Base-by-base conservation (phyloP, 2,888 invertebrate genomes). In the Pachydiplax longipennis region DNA sequence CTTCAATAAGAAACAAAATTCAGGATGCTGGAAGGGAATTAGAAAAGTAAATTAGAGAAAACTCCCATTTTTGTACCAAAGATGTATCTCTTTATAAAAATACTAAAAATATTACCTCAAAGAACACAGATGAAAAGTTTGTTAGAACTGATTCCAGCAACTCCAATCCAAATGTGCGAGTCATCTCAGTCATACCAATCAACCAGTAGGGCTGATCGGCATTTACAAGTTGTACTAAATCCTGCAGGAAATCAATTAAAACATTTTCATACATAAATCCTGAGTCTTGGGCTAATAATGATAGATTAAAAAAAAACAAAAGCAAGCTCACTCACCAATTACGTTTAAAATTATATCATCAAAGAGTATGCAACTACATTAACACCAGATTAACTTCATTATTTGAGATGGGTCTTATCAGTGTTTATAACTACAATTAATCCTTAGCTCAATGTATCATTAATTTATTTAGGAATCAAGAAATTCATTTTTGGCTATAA, bases 141-240 rank as follows among this genome's bases (percentile, higher is more conserved):
- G 97, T 97, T 82, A 99, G 95, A 90, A 99, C 97, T 0, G 98
- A 98, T 94, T 99, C 99, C 83, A 99, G 94, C 37, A 99, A 95
- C 94, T 99, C 99, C 92, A 99, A 94, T 0, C 99, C 99, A 94
- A 99, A 99, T 0, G 99, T 99, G 92, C 99, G 96, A 4, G 99
- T 99, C 96, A 99, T 99, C 94, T 99, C 99, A 3, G 98, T 98
- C 95, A 99, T 98, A 10, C 99, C 99, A 81, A 97, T 96, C 91
- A 99, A 95, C 99, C 99, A 99, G 92, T 97, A 97, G 0, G 99
- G 98, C 93, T 98, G 97, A 94, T 99, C 99, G 0, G 98, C 99
- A 94, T 99, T 99, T 12, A 99, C 98, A 90, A 99, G 94, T 93
- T 99, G 98, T 65, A 99, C 99, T 92, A 99, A 96, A 94, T 99